These are phyloP conservation scores for Netelia melanura DNA, from an alignment of 2,888 invertebrate genomes.

Conservation along the genomic window DNA sequence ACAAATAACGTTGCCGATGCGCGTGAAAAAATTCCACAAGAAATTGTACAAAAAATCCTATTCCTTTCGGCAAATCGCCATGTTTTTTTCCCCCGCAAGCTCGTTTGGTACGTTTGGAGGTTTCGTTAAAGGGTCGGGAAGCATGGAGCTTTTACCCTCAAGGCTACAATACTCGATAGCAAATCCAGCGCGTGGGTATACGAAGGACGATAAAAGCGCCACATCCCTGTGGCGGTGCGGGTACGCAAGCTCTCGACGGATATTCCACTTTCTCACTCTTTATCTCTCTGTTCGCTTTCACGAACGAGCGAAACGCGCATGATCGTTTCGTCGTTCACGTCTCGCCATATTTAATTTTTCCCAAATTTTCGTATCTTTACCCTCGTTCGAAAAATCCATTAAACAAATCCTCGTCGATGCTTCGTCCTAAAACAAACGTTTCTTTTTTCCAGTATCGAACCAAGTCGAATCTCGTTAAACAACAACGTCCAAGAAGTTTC, in stretches of 20 bases:
- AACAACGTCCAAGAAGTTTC: not conserved
- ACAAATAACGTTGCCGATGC: not conserved
- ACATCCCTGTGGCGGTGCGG: conserved; percentile 54
- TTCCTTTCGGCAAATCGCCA: conserved; percentile 21
- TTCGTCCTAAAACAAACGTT: not conserved
- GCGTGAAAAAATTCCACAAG: not conserved
- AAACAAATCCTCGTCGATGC: conserved; percentile 3
- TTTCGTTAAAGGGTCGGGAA: not conserved
- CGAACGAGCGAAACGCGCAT: conserved; percentile 73
- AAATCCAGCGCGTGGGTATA: not conserved
- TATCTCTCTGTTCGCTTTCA: not conserved
- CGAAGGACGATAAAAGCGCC: conserved; percentile 52
- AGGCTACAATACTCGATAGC: not conserved
- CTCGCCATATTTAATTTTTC: conserved; percentile 83
- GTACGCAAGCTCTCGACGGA: conserved; percentile 50
- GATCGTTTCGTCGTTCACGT: conserved; percentile 69
- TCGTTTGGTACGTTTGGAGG: not conserved
- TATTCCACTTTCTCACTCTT: not conserved
- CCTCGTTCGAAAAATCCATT: conserved; percentile 12
- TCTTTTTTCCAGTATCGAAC: not conserved
- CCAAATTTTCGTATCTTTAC: conserved; percentile 75
- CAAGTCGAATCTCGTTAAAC: not conserved
- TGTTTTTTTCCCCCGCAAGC: conserved; percentile 17
- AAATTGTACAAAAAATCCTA: not conserved
- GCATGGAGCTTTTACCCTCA: not conserved